Percentiles rank a stretch among this genome's conserved stretches.
Conservation (phyloP, 2,888 invertebrate genomes). For the Xylophagus ater region DNA sequence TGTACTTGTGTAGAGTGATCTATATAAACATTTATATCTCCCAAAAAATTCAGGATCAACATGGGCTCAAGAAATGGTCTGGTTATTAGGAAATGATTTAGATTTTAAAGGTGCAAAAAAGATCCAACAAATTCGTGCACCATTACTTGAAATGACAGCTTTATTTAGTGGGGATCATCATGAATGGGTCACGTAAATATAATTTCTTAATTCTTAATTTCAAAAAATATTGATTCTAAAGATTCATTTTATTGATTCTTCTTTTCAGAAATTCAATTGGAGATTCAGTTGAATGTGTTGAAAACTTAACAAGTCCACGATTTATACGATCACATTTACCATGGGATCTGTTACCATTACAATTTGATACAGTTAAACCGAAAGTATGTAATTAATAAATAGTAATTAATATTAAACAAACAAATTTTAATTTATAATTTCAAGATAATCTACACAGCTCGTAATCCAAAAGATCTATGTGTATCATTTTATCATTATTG, state of each 20-base stretch:
- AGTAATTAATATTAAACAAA: background rate
- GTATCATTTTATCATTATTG: conserved; percentile 84
- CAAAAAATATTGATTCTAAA: background rate
- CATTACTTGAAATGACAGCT: conserved; percentile 60
- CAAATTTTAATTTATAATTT: conserved; percentile 3
- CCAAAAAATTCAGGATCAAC: conserved; percentile 80
- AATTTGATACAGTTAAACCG: conserved; percentile 52
- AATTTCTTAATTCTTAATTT: too few relatives aligned
- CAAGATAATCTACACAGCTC: conserved; percentile 73
- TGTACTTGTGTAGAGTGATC: background rate
- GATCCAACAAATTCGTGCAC: conserved; percentile 46
- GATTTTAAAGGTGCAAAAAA: conserved; percentile 64
- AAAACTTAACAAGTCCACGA: conserved; percentile 55
- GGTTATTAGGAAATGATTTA: conserved; percentile 72
- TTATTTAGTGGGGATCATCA: conserved; percentile 50
- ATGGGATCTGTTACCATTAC: conserved; percentile 56
- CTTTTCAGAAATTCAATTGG: conserved; percentile 40
- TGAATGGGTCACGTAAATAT: conserved; percentile 48
- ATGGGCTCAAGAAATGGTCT: conserved; percentile 89
- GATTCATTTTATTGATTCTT: background rate
- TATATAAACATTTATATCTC: background rate
- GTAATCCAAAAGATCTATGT: conserved; percentile 84
- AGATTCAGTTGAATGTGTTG: conserved; percentile 61
- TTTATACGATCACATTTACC: conserved; percentile 68
- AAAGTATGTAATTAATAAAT: conserved; percentile 45